Base-by-base conservation (phyloP, 2,113 vertebrate species). In the Garra rufa region DNA sequence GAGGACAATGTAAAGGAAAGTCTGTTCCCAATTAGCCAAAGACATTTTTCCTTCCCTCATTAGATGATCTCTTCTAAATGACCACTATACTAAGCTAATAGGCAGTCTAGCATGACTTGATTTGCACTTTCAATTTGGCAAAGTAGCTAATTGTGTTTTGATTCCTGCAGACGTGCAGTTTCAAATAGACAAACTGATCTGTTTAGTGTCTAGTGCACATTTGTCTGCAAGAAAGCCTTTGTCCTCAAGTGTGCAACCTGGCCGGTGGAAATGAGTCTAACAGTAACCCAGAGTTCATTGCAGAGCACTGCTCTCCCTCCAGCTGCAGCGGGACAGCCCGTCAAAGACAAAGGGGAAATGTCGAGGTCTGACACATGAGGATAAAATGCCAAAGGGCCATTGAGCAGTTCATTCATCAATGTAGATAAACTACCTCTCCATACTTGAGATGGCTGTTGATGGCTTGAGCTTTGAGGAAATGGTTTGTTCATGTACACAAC, bases 361-460 rank as follows among this genome's bases (percentile, higher is more conserved):
- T 76, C 74, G 30, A 43, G 73, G 65, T 81, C 55, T 85, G 84
- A 75, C 83, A 76, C 24, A 4, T 44, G 57, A 69, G 55, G 26
- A 41, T 67, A 83, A 76, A 85, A 83, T 69, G 83, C 52, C 73
- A 74, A 76, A 69, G 81, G 81, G 81, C 70, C 63, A 69, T 59
- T 4, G 57, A 57, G 61, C 67, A 7, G 15, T 81, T 70, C 75
- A 19, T 85, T 78, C 81, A 83, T 85, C 87, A 83, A 83, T 78
- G 84, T 83, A 82, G 70, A 84, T 77, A 81, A 86, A 82, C 83
- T 73, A 67, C 77, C 50, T 84, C 82, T 84, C 19, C 14, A 70
- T 65, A 83, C 82, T 85, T 75, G 30, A 80, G 87, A 88, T 65
- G 77, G 77, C 21, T 88, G 84, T 77, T 86, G 84, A 86, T 14